phyloP scores from a whole-genome alignment of 2,888 invertebrate genomes.

The Lithosia quadra region DNA sequence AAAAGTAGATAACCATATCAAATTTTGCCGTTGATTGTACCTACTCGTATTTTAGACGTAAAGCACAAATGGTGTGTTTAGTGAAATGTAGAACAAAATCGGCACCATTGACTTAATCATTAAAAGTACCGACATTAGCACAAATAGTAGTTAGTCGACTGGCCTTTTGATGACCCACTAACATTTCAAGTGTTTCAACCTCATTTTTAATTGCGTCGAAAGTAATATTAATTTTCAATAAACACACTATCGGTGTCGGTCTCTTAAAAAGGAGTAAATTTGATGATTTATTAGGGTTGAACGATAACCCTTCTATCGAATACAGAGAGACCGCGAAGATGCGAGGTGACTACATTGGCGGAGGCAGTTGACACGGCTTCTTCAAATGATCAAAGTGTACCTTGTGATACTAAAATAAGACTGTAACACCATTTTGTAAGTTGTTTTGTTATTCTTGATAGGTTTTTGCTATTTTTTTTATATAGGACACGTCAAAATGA shows the following conservation, averaged over 20 bases:
- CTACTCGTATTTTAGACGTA: too few species aligned
- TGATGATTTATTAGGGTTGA: constrained; percentile 71
- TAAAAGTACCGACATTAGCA: not conserved
- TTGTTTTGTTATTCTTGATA: not conserved
- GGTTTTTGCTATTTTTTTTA: not conserved
- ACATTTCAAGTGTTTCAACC: constrained; percentile 62
- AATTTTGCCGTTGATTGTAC: too few species aligned
- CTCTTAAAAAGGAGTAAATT: constrained; percentile 63
- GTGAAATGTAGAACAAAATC: not conserved
- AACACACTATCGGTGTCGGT: constrained; percentile 75
- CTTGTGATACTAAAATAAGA: not conserved
- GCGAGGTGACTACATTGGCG: constrained; percentile 18
- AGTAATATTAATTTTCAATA: constrained; percentile 80
- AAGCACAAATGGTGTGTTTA: not conserved
- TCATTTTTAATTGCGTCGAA: constrained; percentile 74
- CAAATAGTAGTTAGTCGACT: constrained; percentile 20
- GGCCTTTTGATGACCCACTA: constrained; percentile 59
- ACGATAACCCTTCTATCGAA: constrained; percentile 69
- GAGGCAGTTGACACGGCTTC: constrained; percentile 16
- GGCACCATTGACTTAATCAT: not conserved
- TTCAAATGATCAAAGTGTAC: constrained; percentile 1
- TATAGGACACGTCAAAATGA: too few species aligned
- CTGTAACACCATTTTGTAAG: not conserved
- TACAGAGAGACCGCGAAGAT: constrained; percentile 34
- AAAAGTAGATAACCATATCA: too few species aligned